These are phyloP conservation scores for Crossoptilon crossoptilon DNA, from an alignment of 2,797 vertebrate species.

Conservation along the genomic window DNA sequence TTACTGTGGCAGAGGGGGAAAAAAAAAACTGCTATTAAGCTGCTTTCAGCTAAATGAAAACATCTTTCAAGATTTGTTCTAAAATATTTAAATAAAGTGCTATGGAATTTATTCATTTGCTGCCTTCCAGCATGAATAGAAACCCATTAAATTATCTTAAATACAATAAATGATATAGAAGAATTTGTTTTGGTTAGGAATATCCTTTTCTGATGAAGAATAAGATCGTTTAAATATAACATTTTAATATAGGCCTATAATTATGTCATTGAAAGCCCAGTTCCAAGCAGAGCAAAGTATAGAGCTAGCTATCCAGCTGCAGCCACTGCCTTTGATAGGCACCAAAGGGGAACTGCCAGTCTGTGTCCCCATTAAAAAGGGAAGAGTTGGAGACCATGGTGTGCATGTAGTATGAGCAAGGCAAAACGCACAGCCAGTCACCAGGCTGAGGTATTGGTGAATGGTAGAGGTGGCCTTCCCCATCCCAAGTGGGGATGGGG, in stretches of 20 bases:
- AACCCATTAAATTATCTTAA: constrained; percentile 73
- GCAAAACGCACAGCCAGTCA: background rate
- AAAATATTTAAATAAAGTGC: constrained; percentile 82
- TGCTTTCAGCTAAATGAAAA: constrained; percentile 81
- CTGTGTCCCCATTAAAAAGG: background rate
- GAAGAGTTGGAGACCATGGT: rapidly evolving
- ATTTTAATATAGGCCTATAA: constrained; percentile 63
- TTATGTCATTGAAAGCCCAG: constrained; percentile 45
- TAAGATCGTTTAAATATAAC: constrained; percentile 63
- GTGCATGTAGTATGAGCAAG: background rate
- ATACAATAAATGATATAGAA: constrained; percentile 71
- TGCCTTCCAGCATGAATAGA: constrained; percentile 61
- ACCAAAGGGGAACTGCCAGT: background rate
- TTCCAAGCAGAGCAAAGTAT: background rate
- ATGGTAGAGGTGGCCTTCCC: background rate
- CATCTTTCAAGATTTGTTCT: constrained; percentile 78
- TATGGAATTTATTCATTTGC: constrained; percentile 75
- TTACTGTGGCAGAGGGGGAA: constrained; percentile 57
- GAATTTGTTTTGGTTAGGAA: constrained; percentile 70
- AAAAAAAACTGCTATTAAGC: constrained; percentile 77
- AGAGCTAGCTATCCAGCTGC: background rate
- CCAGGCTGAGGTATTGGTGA: rapidly evolving
- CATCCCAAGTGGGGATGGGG: background rate
- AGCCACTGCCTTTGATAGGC: background rate
- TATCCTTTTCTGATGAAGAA: constrained; percentile 72